Percentiles rank a stretch among this genome's conserved stretches.
These are phyloP conservation scores for Epinephelus malabaricus DNA, from an alignment of 2,797 vertebrate genomes.

Conservation along the genomic window DNA sequence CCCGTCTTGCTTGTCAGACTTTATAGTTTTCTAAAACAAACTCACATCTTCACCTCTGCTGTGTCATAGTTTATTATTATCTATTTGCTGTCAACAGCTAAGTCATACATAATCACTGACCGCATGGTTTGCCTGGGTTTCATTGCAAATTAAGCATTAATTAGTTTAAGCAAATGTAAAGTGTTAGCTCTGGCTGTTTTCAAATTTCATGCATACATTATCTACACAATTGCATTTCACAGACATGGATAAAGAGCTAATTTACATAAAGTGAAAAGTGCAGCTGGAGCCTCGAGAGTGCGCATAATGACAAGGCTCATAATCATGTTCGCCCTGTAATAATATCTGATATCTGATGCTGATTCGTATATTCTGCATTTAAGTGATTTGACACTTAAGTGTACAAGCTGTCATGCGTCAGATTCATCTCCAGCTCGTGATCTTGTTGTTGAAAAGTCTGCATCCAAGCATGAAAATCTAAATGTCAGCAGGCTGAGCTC, in stretches of 20 bases:
- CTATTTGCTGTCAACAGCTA: background rate
- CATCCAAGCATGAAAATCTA: conserved; percentile 7
- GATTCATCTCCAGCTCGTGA: background rate
- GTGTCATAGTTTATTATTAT: background rate
- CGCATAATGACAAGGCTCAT: conserved; percentile 37
- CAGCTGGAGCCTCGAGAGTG: conserved; percentile 52
- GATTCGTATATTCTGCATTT: conserved; percentile 6
- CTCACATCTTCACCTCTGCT: background rate
- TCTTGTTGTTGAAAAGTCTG: conserved; percentile 1
- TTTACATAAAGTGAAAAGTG: conserved; percentile 67
- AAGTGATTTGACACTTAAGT: background rate
- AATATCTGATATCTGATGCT: background rate
- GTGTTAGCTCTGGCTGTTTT: conserved; percentile 19
- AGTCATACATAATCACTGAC: background rate
- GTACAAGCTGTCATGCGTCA: too few relatives aligned
- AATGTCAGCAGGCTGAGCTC: conserved; percentile 41
- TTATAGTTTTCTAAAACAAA: background rate
- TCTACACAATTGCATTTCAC: conserved; percentile 20
- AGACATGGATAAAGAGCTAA: conserved; percentile 35
- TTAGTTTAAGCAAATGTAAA: conserved; percentile 38
- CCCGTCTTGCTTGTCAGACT: too few relatives aligned
- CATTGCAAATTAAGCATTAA: conserved; percentile 26
- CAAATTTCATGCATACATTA: conserved; percentile 48
- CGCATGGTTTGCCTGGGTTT: background rate
- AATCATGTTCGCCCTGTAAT: conserved; percentile 21